Percentiles rank a stretch among this genome's conserved stretches.
Evolutionary conservation across 2,797 vertebrate genomes (phyloP).

Genomic region (Myotis pilosus): DNA sequence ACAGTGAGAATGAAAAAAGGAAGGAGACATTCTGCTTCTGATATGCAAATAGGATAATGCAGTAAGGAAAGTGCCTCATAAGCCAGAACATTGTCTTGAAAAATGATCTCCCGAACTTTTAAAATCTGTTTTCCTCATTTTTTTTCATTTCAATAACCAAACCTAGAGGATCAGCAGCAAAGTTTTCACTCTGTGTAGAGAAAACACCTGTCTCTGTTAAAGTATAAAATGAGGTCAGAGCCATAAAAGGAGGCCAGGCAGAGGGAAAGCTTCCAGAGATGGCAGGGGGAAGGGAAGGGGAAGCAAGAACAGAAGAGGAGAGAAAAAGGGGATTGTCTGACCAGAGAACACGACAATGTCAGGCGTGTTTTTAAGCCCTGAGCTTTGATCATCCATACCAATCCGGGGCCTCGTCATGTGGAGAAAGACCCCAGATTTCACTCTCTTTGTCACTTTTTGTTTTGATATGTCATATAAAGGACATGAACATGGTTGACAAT

Average conservation of each 20-base stretch:
- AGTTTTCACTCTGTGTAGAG: not conserved
- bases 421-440: not conserved
- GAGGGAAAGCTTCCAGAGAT: not conserved
- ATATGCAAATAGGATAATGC: slow-evolving; percentile 58
- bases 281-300: not conserved
- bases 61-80: slow-evolving; percentile 38
- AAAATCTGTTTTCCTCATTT: slow-evolving; percentile 23
- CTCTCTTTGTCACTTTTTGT: not conserved
- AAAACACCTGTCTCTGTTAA: not conserved
- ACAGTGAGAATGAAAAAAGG: slow-evolving; percentile 24
- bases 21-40: slow-evolving; percentile 50
- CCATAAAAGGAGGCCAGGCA: not conserved
- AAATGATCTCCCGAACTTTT: slow-evolving; percentile 29
- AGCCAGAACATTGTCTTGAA: slow-evolving; percentile 57
- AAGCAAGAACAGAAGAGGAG: not conserved
- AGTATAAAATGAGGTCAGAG: not conserved
- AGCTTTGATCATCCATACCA: not conserved
- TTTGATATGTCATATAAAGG: not conserved
- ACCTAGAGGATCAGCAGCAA: not conserved
- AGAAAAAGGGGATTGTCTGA: not conserved
- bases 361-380: not conserved
- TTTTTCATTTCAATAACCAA: slow-evolving; percentile 39
- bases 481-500: not conserved
- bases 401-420: not conserved
- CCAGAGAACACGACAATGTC: not conserved